A percentile compares a stretch with the other conserved stretches of the same genome.
Evolutionary conservation across 1,140 invertebrate genomes (phyloP).

Genomic region (Pomacea maculata): DNA sequence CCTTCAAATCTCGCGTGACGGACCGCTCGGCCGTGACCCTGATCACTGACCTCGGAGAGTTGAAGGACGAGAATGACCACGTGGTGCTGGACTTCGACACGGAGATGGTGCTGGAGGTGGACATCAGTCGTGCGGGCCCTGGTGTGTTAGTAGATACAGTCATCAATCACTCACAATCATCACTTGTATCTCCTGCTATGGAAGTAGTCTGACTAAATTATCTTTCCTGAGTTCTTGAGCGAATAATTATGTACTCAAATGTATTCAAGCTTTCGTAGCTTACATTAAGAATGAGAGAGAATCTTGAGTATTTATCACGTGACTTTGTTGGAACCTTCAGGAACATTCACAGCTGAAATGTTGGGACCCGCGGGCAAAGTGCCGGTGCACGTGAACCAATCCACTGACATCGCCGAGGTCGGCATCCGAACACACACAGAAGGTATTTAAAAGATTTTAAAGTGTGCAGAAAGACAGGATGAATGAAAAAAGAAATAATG

Average conservation of each 20-base stretch:
- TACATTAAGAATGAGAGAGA: too few relatives aligned
- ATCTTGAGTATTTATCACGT: too few relatives aligned
- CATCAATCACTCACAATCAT: neutral
- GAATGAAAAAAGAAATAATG: neutral
- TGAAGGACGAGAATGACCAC: slow-evolving; percentile 76
- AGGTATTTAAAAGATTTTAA: slow-evolving; percentile 33
- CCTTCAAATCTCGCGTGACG: slow-evolving; percentile 76
- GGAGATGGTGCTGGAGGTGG: slow-evolving; percentile 70
- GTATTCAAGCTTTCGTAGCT: too few relatives aligned
- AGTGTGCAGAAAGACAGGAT: neutral
- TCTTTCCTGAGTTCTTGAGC: too few relatives aligned
- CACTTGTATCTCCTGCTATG: too few relatives aligned
- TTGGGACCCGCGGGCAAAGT: slow-evolving; percentile 73
- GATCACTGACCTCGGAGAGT: slow-evolving; percentile 74
- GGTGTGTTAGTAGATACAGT: slow-evolving; percentile 60
- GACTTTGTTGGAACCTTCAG: slow-evolving; percentile 47
- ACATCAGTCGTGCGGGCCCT: slow-evolving; percentile 73
- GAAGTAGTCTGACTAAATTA: too few relatives aligned
- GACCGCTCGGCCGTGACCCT: slow-evolving; percentile 73
- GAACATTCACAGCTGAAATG: slow-evolving; percentile 77
- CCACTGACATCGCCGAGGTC: slow-evolving; percentile 29
- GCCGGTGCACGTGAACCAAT: slow-evolving; percentile 44
- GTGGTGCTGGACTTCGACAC: slow-evolving; percentile 73
- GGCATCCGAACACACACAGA: slow-evolving; percentile 51
- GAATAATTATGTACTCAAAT: neutral